Percentiles rank a stretch among this genome's conserved stretches.
Evolutionary conservation across 2,888 invertebrate genomes (phyloP).

Genomic region (Dynastes tityus): DNA sequence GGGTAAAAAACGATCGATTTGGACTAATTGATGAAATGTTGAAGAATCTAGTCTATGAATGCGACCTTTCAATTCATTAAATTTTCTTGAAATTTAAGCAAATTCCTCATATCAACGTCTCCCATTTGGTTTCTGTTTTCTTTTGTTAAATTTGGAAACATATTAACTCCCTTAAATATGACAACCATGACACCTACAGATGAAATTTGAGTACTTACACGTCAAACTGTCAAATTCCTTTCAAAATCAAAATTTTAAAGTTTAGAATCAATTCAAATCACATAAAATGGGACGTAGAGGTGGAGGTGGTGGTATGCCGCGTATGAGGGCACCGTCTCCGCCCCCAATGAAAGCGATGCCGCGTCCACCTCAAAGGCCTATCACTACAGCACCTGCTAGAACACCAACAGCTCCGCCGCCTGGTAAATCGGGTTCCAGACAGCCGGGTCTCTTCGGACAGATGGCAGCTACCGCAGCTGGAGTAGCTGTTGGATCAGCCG

Average conservation of each 20-base stretch:
- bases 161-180: too few relatives aligned
- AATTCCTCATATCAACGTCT: too few relatives aligned
- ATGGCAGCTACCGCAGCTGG: slow-evolving; percentile 99
- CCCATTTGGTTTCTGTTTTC: too few relatives aligned
- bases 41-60: too few relatives aligned
- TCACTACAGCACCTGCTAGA: slow-evolving; percentile 53
- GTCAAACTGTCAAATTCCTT: slow-evolving; percentile 4
- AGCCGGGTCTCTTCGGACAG: slow-evolving; percentile 93
- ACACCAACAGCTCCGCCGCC: slow-evolving; percentile 68
- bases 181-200: too few relatives aligned
- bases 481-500: slow-evolving; percentile 97
- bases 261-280: not conserved
- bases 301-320: not conserved
- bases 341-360: slow-evolving; percentile 25
- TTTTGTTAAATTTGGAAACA: too few relatives aligned
- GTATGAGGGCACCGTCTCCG: slow-evolving; percentile 55
- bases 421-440: slow-evolving; percentile 77
- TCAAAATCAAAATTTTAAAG: not conserved
- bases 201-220: too few relatives aligned
- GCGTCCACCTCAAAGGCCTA: slow-evolving; percentile 64
- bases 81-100: too few relatives aligned
- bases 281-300: slow-evolving; percentile 16
- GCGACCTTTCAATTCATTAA: too few relatives aligned
- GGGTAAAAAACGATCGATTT: too few relatives aligned
- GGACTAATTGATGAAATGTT: too few relatives aligned